Evolutionary conservation across 1,140 invertebrate species (phyloP), one percentile per base, ranked within the genome.

Genomic region (Mya arenaria): DNA sequence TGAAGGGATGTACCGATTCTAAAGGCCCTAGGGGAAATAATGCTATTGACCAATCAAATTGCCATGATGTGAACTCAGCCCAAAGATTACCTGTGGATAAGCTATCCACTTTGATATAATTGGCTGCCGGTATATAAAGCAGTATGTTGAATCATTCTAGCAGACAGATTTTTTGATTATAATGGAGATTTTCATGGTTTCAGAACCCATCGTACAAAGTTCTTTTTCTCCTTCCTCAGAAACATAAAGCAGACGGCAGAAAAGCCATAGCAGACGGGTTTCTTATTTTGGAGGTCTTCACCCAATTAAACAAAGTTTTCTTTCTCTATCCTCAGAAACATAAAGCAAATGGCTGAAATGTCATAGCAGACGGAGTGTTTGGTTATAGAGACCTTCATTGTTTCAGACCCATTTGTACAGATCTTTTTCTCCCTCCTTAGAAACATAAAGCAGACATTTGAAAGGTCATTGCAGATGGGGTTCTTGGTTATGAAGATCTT

Each of bases 401-500:
- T 10, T 99, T 99, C 91, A 98, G 99, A 13, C n/a, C 44, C n/a
- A 13, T 28, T 62, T 28, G 15, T 62, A 62, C 28, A 25, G 28
- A 62, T 15, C 13, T 17, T 13, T 13, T 28, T 62, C 13, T 63
- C 23, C 63, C 73, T 39, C 74, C 94, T 8, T 90, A 98, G 97
- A 94, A 99, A 92, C 94, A 99, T 83, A 98, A 99, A 94, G 98
- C 97, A n/a, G 96, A 99, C 71, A 99, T 99, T 0, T 99, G 98
- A 98, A 95, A 97, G 82, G 95, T 99, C 3, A 96, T 99, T 65
- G 96, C 95, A 3, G 94, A 96, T 13, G 96, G 96, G 30, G 96
- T 96, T 82, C 95, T 95, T 30, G 92, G 99, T 65, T 99, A 99
- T 93, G 96, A 97, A 77, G 95, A 96, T 84, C 94, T 99, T 25